Percentiles rank a stretch among this genome's conserved stretches.
Evolutionary conservation across 2,888 invertebrate species (phyloP).

Genomic region (Habroteleia sp.): DNA sequence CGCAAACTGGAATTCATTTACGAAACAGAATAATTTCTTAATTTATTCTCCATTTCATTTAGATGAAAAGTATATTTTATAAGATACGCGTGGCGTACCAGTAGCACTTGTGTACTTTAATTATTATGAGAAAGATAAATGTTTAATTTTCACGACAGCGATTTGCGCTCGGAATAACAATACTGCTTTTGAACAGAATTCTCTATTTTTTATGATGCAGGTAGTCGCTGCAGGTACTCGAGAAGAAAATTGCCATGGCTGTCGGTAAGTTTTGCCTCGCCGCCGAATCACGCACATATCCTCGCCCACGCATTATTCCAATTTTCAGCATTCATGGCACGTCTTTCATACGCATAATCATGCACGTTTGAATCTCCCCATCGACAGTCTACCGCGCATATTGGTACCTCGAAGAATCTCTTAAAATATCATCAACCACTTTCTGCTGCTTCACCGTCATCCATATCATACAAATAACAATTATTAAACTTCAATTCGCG

Average conservation of each 20-base stretch:
- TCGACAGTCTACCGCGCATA: slow-evolving; percentile 66
- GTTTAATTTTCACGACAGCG: slow-evolving; percentile 47
- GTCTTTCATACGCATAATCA: slow-evolving; percentile 71
- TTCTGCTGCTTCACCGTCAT: slow-evolving; percentile 27
- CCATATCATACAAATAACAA: slow-evolving; percentile 2
- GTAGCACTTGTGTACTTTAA: slow-evolving; percentile 2
- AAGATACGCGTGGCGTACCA: no score
- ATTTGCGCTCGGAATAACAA: slow-evolving; percentile 36
- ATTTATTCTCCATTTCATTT: no score
- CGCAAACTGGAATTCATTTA: no score
- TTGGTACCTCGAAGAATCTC: slow-evolving; percentile 59
- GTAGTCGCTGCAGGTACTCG: slow-evolving; percentile 55
- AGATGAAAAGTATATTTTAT: no score
- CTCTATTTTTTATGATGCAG: slow-evolving; percentile 65
- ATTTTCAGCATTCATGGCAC: slow-evolving; percentile 68
- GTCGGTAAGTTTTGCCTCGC: slow-evolving; percentile 70
- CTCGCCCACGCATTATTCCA: slow-evolving; percentile 62
- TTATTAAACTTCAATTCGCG: no score
- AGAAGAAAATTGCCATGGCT: slow-evolving; percentile 69
- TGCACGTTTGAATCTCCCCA: slow-evolving; percentile 62
- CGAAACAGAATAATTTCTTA: no score
- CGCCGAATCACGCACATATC: slow-evolving; percentile 61
- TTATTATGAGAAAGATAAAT: slow-evolving; percentile 6
- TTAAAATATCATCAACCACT: slow-evolving; percentile 51
- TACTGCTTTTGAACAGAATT: slow-evolving; percentile 45